Base-by-base conservation (phyloP, 2,113 vertebrate genomes). In the Fregata magnificens region DNA sequence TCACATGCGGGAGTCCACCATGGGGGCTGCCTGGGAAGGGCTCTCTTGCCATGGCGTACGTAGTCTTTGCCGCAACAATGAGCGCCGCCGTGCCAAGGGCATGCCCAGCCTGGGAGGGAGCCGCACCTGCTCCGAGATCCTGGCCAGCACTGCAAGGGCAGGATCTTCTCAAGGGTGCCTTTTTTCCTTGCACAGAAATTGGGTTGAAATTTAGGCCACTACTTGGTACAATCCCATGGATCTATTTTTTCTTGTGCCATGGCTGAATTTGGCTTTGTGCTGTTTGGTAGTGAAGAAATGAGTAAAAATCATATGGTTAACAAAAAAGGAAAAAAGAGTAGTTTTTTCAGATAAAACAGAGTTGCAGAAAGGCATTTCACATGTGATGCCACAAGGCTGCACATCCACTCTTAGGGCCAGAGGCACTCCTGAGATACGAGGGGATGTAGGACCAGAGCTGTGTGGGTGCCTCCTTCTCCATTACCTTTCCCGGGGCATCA, bases 31-130 rank as follows among this genome's bases (percentile, higher is more conserved):
- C 56, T 28, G 26, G 15, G 47, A 38, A 28, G 40, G 20, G 12
- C 19, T 38, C 21, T 90, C 63, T 67, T 67, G 52, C 47, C 3
- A 1, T 9, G 38, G 32, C 2, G 0, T 44, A 24, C 1, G 8
- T 13, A 22, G n/a, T 13, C 58, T 62, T 72, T 1, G 3, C 20
- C 1, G 0, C 65, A 58, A 8, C 1, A 3, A 16, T 1, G 12
- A 52, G 9, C 24, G 53, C 17, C 0, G 1, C 22, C 1, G 0
- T 52, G 74, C 47, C 32, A 17, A 66, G 50, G 79, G 58, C 45
- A 56, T 29, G 29, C 22, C 42, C 29, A 34, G 29, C 58, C 63
- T n/a, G 42, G n/a, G 36, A 77, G 16, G 16, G 29, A 61, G 36
- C 29, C 1, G 3, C 52, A 52, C 58, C 38, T 78, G 16, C 66